These are phyloP conservation scores for Hemicordylus capensis DNA, from an alignment of 2,113 vertebrate genomes.

Conservation along the genomic window DNA sequence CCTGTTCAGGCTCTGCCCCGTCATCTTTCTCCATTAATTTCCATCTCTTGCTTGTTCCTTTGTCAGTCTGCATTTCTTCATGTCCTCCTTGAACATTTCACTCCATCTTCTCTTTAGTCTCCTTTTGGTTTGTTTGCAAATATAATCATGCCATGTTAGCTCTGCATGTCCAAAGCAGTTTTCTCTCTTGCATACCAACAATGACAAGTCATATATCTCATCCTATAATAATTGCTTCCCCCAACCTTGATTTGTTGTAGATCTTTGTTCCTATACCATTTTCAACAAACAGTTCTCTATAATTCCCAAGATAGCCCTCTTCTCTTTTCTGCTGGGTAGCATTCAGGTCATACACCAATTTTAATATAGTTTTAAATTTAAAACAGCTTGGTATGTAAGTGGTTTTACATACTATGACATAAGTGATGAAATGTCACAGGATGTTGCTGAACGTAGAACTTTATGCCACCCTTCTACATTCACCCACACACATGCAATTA, in stretches of 20 bases:
- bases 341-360: background rate
- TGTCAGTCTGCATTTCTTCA: background rate
- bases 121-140: background rate
- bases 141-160: background rate
- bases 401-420: too few species aligned
- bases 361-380: background rate
- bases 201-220: background rate
- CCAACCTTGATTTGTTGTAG: background rate
- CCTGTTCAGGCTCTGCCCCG: background rate
- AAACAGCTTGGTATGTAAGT: background rate
- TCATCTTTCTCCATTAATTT: background rate
- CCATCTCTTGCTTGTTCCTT: background rate
- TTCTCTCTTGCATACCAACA: background rate
- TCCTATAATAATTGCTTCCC: background rate
- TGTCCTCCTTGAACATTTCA: background rate
- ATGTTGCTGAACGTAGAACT: background rate
- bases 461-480: background rate
- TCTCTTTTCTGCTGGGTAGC: background rate
- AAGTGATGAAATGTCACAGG: background rate
- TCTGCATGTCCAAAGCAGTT: background rate
- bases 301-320: background rate
- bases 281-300: background rate
- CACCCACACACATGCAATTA: background rate
- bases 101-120: background rate
- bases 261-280: background rate